phyloP scores from a whole-genome alignment of 2,888 invertebrate species.

The Cryptus viduatorius region DNA sequence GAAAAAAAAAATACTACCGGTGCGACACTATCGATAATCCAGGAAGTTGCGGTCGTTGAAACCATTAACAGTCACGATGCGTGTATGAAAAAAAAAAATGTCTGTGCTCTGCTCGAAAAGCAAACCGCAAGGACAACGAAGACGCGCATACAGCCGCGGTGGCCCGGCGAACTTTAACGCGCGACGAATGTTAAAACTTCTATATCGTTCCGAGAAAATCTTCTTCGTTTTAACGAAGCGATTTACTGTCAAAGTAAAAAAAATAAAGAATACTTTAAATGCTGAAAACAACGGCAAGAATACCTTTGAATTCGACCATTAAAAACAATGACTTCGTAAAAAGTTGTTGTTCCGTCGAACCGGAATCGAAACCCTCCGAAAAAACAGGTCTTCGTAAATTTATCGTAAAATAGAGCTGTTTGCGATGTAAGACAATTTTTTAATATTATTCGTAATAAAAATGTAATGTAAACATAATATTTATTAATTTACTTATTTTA shows the following conservation, averaged over 20 bases:
- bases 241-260: neutral
- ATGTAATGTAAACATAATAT: no score
- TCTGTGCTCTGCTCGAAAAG: slow-evolving; percentile 55
- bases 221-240: slow-evolving; percentile 41
- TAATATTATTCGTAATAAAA: no score
- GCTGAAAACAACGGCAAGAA: neutral
- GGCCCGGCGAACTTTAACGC: slow-evolving; percentile 46
- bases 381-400: no score
- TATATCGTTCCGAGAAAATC: slow-evolving; percentile 20
- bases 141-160: slow-evolving; percentile 23
- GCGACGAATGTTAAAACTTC: slow-evolving; percentile 52
- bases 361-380: no score
- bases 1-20: neutral
- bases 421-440: no score
- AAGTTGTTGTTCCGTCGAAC: no score
- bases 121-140: slow-evolving; percentile 62
- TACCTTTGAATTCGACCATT: neutral
- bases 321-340: no score
- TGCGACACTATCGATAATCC: slow-evolving; percentile 23
- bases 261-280: neutral
- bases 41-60: slow-evolving; percentile 44
- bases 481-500: no score
- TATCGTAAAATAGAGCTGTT: no score
- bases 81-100: slow-evolving; percentile 28
- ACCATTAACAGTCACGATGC: slow-evolving; percentile 57